These are phyloP conservation scores for Macrotus californicus DNA, from an alignment of 2,113 vertebrate genomes.

Conservation along the genomic window DNA sequence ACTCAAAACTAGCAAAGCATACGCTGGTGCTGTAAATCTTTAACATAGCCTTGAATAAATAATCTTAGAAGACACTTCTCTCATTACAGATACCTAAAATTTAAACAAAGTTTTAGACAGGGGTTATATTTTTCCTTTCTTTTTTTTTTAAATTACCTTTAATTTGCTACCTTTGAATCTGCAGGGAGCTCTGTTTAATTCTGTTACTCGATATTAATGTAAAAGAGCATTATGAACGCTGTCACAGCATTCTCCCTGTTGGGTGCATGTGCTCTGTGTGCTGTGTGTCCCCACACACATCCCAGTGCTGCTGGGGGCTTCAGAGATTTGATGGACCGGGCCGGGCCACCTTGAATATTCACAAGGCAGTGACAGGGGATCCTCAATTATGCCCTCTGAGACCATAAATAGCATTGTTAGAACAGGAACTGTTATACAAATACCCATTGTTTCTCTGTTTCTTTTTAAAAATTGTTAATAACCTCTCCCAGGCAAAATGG, in stretches of 20 bases:
- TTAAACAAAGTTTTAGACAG: not conserved
- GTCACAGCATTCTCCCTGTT: no score
- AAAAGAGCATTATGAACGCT: not conserved
- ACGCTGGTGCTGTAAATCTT: not conserved
- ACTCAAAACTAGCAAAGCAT: not conserved
- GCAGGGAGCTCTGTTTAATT: not conserved
- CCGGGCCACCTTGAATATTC: not conserved
- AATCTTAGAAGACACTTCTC: not conserved
- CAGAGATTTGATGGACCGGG: not conserved
- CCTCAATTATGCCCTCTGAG: not conserved
- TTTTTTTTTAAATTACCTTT: not conserved
- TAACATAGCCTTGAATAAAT: not conserved
- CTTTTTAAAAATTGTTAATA: not conserved
- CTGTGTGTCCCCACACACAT: not conserved
- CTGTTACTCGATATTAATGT: not conserved
- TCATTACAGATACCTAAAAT: not conserved
- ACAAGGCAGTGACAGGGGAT: not conserved
- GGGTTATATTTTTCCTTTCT: not conserved
- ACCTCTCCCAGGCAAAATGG: not conserved
- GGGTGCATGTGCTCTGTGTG: no score
- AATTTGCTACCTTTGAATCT: not conserved
- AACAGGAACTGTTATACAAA: not conserved
- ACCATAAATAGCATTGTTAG: not conserved
- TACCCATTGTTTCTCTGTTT: not conserved
- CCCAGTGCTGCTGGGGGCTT: accelerated